phyloP scores from a whole-genome alignment of 2,113 vertebrate species.

The Ancistrus triradiatus region DNA sequence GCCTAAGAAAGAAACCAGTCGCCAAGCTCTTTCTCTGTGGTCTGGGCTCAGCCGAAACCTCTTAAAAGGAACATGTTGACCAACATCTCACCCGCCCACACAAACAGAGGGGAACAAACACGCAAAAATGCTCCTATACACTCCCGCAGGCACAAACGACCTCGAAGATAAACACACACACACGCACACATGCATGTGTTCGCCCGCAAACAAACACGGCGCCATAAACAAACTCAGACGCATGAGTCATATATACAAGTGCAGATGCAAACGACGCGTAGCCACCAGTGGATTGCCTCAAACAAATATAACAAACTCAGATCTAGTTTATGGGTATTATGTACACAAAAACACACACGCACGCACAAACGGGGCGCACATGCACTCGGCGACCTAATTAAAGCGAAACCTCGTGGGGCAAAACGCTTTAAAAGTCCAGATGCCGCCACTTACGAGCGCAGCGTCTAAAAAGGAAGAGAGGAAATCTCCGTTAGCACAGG shows the following conservation, averaged over 20 bases:
- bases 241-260: slow-evolving; percentile 22
- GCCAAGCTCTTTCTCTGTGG: not conserved
- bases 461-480: not conserved
- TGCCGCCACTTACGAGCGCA: not conserved
- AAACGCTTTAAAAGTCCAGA: not conserved
- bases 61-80: not conserved
- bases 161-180: slow-evolving; percentile 7
- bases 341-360: not conserved
- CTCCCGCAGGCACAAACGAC: not conserved
- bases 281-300: not conserved
- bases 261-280: not conserved
- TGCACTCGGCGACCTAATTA: slow-evolving; percentile 5
- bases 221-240: slow-evolving; percentile 1
- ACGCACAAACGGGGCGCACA: not conserved
- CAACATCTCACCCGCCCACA: slow-evolving; percentile 7
- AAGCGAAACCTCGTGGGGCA: not conserved
- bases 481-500: slow-evolving; percentile 6
- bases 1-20: slow-evolving; percentile 10
- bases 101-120: slow-evolving; percentile 7
- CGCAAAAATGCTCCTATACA: not conserved
- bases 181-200: not conserved
- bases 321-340: slow-evolving; percentile 2
- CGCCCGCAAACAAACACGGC: not conserved
- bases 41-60: slow-evolving; percentile 1
- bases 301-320: slow-evolving; percentile 17